Evolutionary conservation across 1,140 invertebrate genomes (phyloP), one percentile per base, ranked within the genome.

Genomic region (Drosophila tsacasi): DNA sequence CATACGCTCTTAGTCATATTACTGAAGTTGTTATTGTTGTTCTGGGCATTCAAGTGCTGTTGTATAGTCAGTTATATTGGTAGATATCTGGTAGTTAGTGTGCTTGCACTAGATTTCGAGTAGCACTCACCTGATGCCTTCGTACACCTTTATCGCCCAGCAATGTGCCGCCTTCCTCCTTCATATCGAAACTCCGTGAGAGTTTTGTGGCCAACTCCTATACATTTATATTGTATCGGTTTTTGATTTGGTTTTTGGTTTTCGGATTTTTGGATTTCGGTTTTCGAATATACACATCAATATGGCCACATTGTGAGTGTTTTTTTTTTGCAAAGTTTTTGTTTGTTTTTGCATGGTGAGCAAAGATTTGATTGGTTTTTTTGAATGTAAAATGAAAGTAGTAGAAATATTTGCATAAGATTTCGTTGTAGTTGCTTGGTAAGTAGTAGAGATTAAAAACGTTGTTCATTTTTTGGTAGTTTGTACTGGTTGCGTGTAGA

Each of bases 151-250:
- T 95, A 61, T 96, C 96, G 81, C 96, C 95, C 81, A 97, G 93
- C 80, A 96, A 93, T 76, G 94, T 94, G 75, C 96, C 96, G 47
- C 96, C 95, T 60, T 96, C 96, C 83, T 97, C 96, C 93, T 97
- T 97, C 96, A 97, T 97, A 94, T 97, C 96, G 94, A 96, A 97
- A 94, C 96, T 97, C 83, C 96, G 94, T 76, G 96, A 97, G 73
- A 97, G 94, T 93, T 97, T 97, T 94, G 97, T 96, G 76, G 96
- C 96, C 94, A 97, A 94, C 94, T 97, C 96, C 96, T 97, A 94
- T 72, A 82, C 66, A 72, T 80, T 60, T 79, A 66, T 71, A 44
- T 60, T 65, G 57, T 63, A 66, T 80, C 64, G 57, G 55, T 67
- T 69, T 67, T 59, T 52, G 46, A 37, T 9, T 42, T 21, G 19